Evolutionary conservation across 2,888 invertebrate genomes (phyloP).

Genomic region (Callinectes sapidus): DNA sequence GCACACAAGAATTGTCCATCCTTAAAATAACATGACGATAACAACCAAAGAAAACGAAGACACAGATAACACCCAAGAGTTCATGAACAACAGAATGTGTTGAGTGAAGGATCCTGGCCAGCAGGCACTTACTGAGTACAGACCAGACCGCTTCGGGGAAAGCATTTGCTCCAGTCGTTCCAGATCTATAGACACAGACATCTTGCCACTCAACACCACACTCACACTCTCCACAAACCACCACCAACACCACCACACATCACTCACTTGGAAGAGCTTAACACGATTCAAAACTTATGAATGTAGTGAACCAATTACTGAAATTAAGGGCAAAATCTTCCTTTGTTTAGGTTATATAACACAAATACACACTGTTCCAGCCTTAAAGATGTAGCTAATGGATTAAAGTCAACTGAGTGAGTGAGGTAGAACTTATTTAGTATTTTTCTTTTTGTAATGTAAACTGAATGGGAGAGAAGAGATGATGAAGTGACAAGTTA

Average conservation of each 20-base stretch:
- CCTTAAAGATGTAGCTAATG: neutral
- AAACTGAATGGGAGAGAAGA: no score
- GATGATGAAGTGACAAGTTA: neutral
- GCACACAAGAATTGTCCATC: neutral
- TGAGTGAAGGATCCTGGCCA: neutral
- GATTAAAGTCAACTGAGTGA: neutral
- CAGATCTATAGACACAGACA: constrained; percentile 57
- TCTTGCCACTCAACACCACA: neutral
- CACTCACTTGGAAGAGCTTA: neutral
- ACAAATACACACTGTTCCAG: no score
- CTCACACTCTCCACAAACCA: neutral
- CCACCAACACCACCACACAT: neutral
- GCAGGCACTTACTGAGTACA: constrained; percentile 45
- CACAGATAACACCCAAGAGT: neutral
- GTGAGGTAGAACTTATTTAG: neutral
- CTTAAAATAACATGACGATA: neutral
- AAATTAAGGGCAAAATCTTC: no score
- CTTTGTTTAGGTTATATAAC: no score
- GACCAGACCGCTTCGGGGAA: constrained; percentile 45
- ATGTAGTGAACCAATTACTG: no score
- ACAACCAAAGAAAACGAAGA: neutral
- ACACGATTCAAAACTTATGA: no score
- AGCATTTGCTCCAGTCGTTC: constrained; percentile 56
- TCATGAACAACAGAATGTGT: neutral
- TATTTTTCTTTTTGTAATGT: no score